Evolutionary conservation across 1,140 invertebrate genomes (phyloP).

Genomic region (Drosophila orena): DNA sequence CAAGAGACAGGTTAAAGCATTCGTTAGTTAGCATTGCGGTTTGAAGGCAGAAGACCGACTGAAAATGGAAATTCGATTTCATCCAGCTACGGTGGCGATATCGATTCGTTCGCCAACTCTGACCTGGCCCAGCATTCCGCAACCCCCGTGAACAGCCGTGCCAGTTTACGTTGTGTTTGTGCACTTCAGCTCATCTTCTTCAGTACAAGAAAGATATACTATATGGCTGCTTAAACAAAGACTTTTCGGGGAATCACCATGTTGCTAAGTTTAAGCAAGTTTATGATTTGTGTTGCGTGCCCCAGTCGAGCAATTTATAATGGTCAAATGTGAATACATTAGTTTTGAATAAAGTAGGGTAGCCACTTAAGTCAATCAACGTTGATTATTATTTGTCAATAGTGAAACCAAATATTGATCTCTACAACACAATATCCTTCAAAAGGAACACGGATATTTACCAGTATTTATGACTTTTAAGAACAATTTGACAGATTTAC

Average conservation of each 20-base stretch:
- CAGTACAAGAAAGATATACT: slow-evolving; percentile 3
- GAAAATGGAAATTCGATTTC: slow-evolving; percentile 57
- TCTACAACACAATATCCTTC: neutral
- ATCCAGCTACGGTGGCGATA: slow-evolving; percentile 59
- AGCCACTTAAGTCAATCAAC: neutral
- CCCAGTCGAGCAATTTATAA: neutral
- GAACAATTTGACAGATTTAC: neutral
- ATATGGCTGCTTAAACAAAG: slow-evolving; percentile 1
- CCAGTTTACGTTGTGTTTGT: slow-evolving; percentile 1
- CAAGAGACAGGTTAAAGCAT: neutral
- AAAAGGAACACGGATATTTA: neutral
- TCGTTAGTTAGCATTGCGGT: slow-evolving; percentile 5
- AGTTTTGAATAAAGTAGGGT: neutral
- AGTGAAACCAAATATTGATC: no score
- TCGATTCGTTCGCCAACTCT: slow-evolving; percentile 52
- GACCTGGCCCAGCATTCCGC: slow-evolving; percentile 17
- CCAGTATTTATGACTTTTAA: neutral
- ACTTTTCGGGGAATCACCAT: slow-evolving; percentile 5
- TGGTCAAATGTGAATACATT: neutral
- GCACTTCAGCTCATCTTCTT: slow-evolving; percentile 21
- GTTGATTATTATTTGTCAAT: neutral
- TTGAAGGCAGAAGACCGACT: slow-evolving; percentile 5
- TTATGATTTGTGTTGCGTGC: slow-evolving; percentile 1
- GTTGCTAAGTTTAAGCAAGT: neutral
- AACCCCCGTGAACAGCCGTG: slow-evolving; percentile 3